Base-by-base conservation (phyloP, 2,113 vertebrate genomes). In the Rhinopomastus cyanomelas region DNA sequence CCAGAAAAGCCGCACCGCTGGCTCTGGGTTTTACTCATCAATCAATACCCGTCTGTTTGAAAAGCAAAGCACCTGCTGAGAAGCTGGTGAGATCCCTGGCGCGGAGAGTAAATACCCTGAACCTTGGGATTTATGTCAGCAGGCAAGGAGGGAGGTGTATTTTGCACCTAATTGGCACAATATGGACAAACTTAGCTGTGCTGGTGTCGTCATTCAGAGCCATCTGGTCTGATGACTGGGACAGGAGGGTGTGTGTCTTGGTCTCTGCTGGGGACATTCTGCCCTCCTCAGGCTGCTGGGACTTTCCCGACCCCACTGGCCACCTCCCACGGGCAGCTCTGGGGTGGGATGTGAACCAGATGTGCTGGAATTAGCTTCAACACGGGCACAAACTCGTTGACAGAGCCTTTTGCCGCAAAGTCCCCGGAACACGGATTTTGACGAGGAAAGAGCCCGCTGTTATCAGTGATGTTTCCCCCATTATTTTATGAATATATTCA, bases 401-500 rank as follows among this genome's bases (percentile, higher is more conserved):
- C 76, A 89, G 87, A 59, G n/a, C 36, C 25, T 89, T 66, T 92
- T 86, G 56, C 78, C 91, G 87, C 69, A 37, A 96, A 95, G 89
- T 94, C 86, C 82, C 92, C 51, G 83, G 91, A 94, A 97, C 87
- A 74, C 49, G 71, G 65, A 86, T 94, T 94, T 92, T 95, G 94
- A 94, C 94, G 93, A 90, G 78, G 84, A 91, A 96, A 91, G 76
- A 95, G 62, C 87, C 93, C 87, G 91, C 89, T 90, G 92, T 96
- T 96, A 95, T 90, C 93, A 93, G 90, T 90, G 90, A 95, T 96
- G 85, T 91, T 96, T 96, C 95, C 93, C 81, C 87, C 62, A 95
- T 96, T 96, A 93, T 68, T 86, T 92, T 96, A 95, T 95, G 91
- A 94, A 85, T 96, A 95, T 95, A 94, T 97, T 97, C 94, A 95